Evolutionary conservation across 2,113 vertebrate species (phyloP).

Genomic region (Scomber colias): DNA sequence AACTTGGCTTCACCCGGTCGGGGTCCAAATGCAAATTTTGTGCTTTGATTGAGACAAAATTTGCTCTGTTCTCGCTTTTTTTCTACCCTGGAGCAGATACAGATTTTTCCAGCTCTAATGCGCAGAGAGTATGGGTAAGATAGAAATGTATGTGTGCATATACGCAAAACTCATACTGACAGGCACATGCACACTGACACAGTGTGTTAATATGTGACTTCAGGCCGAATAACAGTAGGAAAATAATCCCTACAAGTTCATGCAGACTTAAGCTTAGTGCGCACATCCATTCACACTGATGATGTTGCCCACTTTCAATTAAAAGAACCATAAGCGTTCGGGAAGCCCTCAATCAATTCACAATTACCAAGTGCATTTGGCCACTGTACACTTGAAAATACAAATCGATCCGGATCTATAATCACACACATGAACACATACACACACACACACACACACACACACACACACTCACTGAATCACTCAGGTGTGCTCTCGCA

Average conservation of each 20-base stretch:
- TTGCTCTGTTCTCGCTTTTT: background rate
- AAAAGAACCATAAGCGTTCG: slow-evolving; percentile 38
- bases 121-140: slow-evolving; percentile 15
- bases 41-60: slow-evolving; percentile 41
- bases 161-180: background rate
- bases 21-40: slow-evolving; percentile 54
- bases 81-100: slow-evolving; percentile 5
- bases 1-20: slow-evolving; percentile 27
- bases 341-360: slow-evolving; percentile 58
- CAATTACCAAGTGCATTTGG: slow-evolving; percentile 60
- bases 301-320: slow-evolving; percentile 49
- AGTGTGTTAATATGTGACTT: slow-evolving; percentile 17
- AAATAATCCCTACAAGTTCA: background rate
- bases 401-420: slow-evolving; percentile 46
- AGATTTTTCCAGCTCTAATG: slow-evolving; percentile 14
- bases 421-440: slow-evolving; percentile 5
- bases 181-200: background rate
- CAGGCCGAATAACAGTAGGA: slow-evolving; percentile 26
- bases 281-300: background rate
- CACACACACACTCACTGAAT: background rate
- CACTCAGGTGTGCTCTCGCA: slow-evolving; percentile 29
- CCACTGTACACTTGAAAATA: slow-evolving; percentile 56
- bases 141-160: slow-evolving; percentile 12
- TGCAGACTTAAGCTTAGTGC: background rate
- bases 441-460: background rate